Base-by-base conservation (phyloP, 2,797 vertebrate species). In the Tokudaia muenninki region DNA sequence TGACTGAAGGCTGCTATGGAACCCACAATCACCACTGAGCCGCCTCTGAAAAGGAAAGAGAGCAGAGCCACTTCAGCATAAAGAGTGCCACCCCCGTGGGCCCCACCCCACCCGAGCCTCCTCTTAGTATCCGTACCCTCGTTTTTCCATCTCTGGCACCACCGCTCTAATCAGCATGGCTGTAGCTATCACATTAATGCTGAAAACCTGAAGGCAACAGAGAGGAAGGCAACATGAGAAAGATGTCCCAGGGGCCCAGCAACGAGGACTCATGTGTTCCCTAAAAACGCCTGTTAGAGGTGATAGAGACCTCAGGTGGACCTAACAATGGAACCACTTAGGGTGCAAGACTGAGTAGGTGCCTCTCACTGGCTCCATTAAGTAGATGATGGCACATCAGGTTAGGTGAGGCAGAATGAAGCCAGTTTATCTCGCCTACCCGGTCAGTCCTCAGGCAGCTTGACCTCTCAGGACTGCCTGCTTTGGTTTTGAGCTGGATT, bases 21-120 rank as follows among this genome's bases (percentile, higher is more conserved):
- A 1, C 99, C 98, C 79, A 99, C 99, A 47, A 99, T 98, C n/a
- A 99, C 98, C 37, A 99, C 97, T 61, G 99, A 99, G 34, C 99
- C 99, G 0, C 99, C 99, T 86, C 99, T 99, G 91, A 86, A 98
- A 98, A 87, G 88, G 93, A 91, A 96, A 94, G 67, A 93, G 47
- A 95, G 75, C 22, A 31, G 67, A 86, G 11, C 0, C 1, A 52
- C 3, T 55, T 19, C 74, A n/a, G 13, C 10, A 34, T 5, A 6
- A 34, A 63, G 31, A 65, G 47, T 34, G 67, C 7, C 2, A 1
- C 91, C 67, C 59, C 0, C 0, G 0, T 1, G 37, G 34, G 21
- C 3, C 41, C 75, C 26, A 1, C 90, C 4, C 0, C 13, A 59
- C 84, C 57, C 81, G 11, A 2, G 14, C 19, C n/a, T 81, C 72